Percentiles rank a stretch among this genome's conserved stretches.
These are phyloP conservation scores for Crenichthys baileyi DNA, from an alignment of 2,797 vertebrate genomes.

Conservation along the genomic window DNA sequence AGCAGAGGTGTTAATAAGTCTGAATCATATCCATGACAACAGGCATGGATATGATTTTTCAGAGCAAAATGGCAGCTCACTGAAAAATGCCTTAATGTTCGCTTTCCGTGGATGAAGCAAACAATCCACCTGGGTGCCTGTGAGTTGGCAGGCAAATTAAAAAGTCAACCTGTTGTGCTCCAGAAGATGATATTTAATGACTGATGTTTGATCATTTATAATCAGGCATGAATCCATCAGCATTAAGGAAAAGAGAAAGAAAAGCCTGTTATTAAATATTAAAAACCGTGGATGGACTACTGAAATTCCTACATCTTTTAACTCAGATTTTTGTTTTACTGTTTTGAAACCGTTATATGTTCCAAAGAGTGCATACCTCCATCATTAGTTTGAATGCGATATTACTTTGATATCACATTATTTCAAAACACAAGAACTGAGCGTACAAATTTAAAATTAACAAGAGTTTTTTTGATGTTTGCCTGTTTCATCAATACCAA, in stretches of 20 bases:
- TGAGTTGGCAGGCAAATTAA: constrained; percentile 12
- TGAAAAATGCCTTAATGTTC: constrained; percentile 50
- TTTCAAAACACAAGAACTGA: neutral
- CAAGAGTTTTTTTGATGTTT: neutral
- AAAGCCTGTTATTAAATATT: neutral
- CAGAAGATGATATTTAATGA: no score
- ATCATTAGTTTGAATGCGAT: neutral
- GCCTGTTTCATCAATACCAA: no score
- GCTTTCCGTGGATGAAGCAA: constrained; percentile 40
- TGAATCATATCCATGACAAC: constrained; percentile 84
- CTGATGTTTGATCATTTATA: neutral
- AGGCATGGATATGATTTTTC: no score
- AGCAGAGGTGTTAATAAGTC: constrained; percentile 73
- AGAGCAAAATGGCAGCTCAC: constrained; percentile 72
- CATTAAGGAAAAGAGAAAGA: neutral
- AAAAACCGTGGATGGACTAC: no score
- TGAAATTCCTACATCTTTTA: no score
- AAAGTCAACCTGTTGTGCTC: neutral
- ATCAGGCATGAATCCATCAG: neutral
- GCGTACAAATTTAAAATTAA: neutral
- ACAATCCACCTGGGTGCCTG: neutral
- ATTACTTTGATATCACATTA: neutral
- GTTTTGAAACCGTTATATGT: neutral
- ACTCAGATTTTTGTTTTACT: no score
- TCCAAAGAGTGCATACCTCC: no score